phyloP scores from a whole-genome alignment of 2,113 vertebrate species.

The Muscicapa adusta region DNA sequence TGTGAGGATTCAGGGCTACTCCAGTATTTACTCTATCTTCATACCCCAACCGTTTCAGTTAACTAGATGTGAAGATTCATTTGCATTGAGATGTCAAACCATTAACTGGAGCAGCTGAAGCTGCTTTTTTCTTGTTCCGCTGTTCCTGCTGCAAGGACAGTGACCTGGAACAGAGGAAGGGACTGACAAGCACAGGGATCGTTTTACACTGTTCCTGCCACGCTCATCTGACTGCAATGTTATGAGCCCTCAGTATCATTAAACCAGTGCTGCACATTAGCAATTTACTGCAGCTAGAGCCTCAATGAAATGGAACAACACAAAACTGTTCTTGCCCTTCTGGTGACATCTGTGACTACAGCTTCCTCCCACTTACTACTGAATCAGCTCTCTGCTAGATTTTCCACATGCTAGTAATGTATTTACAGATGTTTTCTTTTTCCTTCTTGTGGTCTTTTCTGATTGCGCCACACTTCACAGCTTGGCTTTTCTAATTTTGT shows the following conservation, averaged over 20 bases:
- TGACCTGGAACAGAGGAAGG: not conserved
- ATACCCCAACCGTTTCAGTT: not conserved
- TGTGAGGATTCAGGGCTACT: not conserved
- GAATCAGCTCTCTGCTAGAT: not conserved
- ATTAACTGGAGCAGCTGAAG: not conserved
- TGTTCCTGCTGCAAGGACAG: not conserved
- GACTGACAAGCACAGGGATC: not conserved
- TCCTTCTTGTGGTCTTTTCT: not conserved
- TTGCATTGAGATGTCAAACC: not conserved
- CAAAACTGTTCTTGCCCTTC: not conserved
- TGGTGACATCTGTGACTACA: not conserved
- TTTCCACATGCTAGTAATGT: not conserved
- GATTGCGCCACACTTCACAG: not conserved
- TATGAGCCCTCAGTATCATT: not conserved
- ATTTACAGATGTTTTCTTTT: slow-evolving; percentile 24
- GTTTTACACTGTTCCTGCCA: not conserved
- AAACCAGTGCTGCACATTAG: not conserved
- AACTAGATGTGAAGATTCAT: not conserved
- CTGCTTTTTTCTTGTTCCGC: not conserved
- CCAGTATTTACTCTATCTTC: not conserved
- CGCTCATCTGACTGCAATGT: not conserved
- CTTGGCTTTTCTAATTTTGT: slow-evolving; percentile 15
- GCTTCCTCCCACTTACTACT: not conserved
- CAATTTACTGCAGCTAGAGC: not conserved
- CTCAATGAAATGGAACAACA: not conserved